Percentiles rank a stretch among this genome's conserved stretches.
Conservation (phyloP, 2,888 invertebrate genomes). For the Stomorhina lunata region DNA sequence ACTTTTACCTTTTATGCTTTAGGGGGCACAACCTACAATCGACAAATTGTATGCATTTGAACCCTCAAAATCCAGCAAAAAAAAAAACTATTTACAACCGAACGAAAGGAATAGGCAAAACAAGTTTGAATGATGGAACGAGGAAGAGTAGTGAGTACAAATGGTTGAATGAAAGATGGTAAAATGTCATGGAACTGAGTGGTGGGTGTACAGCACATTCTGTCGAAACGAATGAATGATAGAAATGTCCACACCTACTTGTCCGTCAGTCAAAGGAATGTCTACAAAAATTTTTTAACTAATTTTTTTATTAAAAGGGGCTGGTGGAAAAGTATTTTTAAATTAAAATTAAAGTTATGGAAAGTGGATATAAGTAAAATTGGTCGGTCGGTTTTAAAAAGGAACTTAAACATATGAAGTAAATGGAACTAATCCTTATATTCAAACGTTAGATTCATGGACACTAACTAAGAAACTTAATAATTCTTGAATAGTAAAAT, state of each 20-base stretch:
- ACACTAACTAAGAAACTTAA: too few relatives aligned
- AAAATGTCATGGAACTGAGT: constrained; percentile 7
- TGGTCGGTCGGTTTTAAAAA: not conserved
- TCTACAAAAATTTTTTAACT: constrained; percentile 57
- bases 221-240: constrained; percentile 78
- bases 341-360: constrained; percentile 41
- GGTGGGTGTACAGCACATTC: constrained; percentile 74
- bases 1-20: constrained; percentile 75
- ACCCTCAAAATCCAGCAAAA: constrained; percentile 43
- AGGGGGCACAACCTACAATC: constrained; percentile 76
- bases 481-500: too few relatives aligned
- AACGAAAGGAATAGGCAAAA: constrained; percentile 22
- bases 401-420: too few relatives aligned
- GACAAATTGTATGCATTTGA: constrained; percentile 75
- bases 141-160: too few relatives aligned
- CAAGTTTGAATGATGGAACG: constrained; percentile 23
- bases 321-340: constrained; percentile 32
- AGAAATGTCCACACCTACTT: constrained; percentile 78
- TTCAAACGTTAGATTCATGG: too few relatives aligned
- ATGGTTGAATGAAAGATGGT: constrained; percentile 8
- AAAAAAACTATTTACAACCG: not conserved
- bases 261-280: constrained; percentile 75
- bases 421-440: too few relatives aligned
- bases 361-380: constrained; percentile 17
- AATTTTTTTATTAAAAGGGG: constrained; percentile 7